Evolutionary conservation across 2,888 invertebrate genomes (phyloP), one percentile per base, ranked within the genome.

Genomic region (Campoplex nolae): DNA sequence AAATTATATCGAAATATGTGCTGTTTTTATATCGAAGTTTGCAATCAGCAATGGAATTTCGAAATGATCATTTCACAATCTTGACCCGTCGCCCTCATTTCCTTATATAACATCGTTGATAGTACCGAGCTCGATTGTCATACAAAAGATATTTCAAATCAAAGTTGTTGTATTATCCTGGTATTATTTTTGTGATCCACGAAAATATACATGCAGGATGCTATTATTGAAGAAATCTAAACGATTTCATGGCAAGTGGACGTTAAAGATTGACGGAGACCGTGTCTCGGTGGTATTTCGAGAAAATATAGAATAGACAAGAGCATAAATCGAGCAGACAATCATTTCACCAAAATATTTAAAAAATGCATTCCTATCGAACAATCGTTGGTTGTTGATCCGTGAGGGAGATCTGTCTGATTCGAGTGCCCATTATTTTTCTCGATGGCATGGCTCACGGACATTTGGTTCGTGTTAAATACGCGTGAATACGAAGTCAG

Each of bases 221-320:
- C 18, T 8, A 51, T 77, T 23, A 48, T 68, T 54, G 68, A 56
- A 51, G 42, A 42, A 56, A 18, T 32, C 18, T 18, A 28, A 78
- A 70, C 68, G 68, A 68, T 78, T 68, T 68, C 56, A 42, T 56
- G 68, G 45, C 28, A 42, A 78, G 32, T 35, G 42, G 68, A 68
- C 78, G 68, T 78, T 78, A 45, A 54, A 13, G 16, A 62, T 62
- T 45, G 42, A 54, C 54, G 32, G 2, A 54, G 35, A 51, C 48
- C 67, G 51, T 73, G 77, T 83, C 73, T 32, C 32, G 54, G 71
- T 32, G 77, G 71, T 28, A 71, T 83, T 77, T 83, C 35, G 65
- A 28, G 70, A 71, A 76, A 65, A 58, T 67, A 76, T 68, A 45
- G 48, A 28, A 18, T 68, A 18, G 58, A 35, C 56, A 68, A 6